Conservation (phyloP, 2,888 invertebrate genomes). For the Pristionchus mayeri region DNA sequence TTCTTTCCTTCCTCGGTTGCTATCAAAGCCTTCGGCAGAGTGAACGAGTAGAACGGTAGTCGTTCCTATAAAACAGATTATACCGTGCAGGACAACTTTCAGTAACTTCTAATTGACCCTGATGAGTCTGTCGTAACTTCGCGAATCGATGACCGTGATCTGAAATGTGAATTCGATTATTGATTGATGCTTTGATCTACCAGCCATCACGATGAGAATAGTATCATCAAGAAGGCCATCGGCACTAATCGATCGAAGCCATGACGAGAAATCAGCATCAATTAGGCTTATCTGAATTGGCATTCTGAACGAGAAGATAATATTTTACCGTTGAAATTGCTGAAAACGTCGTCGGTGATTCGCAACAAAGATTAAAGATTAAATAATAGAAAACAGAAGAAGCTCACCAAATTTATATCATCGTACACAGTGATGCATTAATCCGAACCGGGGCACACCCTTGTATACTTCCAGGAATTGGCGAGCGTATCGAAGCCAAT, state of each 20-base stretch:
- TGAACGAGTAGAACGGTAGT: conserved; percentile 37
- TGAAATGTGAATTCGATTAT: conserved; percentile 80
- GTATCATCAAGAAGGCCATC: conserved; percentile 75
- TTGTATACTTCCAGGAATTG: conserved; percentile 75
- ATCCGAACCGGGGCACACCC: conserved; percentile 73
- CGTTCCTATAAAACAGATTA: too few species aligned
- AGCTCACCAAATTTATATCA: conserved; percentile 67
- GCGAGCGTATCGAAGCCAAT: conserved; percentile 75
- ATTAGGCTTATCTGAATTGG: conserved; percentile 80
- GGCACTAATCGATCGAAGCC: conserved; percentile 60
- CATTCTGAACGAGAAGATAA: too few species aligned
- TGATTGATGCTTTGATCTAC: too few species aligned
- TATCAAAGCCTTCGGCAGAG: not conserved
- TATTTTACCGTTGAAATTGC: too few species aligned
- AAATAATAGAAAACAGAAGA: too few species aligned
- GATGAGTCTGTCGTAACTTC: conserved; percentile 50
- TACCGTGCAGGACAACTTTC: too few species aligned
- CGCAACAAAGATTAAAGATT: too few species aligned
- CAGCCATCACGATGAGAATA: conserved; percentile 76
- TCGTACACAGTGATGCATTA: conserved; percentile 76
- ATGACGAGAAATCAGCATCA: conserved; percentile 66
- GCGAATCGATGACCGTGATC: conserved; percentile 51
- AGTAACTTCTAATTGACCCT: conserved; percentile 50
- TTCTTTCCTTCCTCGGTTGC: not conserved
- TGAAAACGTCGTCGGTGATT: too few species aligned